phyloP scores from a whole-genome alignment of 1,140 invertebrate species.

The Hylaeus anthracinus region DNA sequence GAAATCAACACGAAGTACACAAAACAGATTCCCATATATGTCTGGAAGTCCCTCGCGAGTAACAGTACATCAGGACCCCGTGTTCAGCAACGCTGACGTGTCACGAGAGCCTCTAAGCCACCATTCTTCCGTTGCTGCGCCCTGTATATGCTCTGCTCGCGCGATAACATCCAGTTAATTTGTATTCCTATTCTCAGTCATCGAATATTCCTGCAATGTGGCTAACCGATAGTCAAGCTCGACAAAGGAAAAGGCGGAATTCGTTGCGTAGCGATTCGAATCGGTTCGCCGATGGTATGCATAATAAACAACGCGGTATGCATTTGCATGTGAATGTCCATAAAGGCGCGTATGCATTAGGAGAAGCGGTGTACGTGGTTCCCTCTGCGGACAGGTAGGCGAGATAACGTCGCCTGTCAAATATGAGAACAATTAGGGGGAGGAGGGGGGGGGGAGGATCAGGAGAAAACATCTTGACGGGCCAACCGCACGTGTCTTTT shows the following conservation, averaged over 20 bases:
- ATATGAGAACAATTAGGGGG: slow-evolving; percentile 53
- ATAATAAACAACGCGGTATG: slow-evolving; percentile 46
- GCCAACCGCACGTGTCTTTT: slow-evolving; percentile 47
- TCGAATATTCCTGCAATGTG: too few relatives aligned
- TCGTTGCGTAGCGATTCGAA: slow-evolving; percentile 15
- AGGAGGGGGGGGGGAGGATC: slow-evolving; percentile 19
- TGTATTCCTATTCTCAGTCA: too few relatives aligned
- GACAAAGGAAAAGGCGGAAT: slow-evolving; percentile 26
- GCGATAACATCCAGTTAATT: too few relatives aligned
- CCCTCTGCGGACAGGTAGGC: slow-evolving; percentile 18
- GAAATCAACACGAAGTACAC: too few relatives aligned
- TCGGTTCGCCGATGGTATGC: slow-evolving; percentile 24
- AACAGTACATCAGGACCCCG: too few relatives aligned
- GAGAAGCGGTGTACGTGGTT: background rate
- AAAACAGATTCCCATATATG: too few relatives aligned
- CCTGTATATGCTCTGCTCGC: too few relatives aligned
- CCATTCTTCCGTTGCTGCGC: too few relatives aligned
- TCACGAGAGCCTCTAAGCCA: too few relatives aligned
- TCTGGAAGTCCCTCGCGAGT: too few relatives aligned
- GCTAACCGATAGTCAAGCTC: slow-evolving; percentile 6
- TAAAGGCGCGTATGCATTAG: slow-evolving; percentile 48
- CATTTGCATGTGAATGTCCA: slow-evolving; percentile 63
- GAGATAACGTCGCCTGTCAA: slow-evolving; percentile 48
- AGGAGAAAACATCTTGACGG: slow-evolving; percentile 41
- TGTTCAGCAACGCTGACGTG: too few relatives aligned